Evolutionary conservation across 2,113 vertebrate genomes (phyloP), one percentile per base, ranked within the genome.

Genomic region (Monopterus albus): DNA sequence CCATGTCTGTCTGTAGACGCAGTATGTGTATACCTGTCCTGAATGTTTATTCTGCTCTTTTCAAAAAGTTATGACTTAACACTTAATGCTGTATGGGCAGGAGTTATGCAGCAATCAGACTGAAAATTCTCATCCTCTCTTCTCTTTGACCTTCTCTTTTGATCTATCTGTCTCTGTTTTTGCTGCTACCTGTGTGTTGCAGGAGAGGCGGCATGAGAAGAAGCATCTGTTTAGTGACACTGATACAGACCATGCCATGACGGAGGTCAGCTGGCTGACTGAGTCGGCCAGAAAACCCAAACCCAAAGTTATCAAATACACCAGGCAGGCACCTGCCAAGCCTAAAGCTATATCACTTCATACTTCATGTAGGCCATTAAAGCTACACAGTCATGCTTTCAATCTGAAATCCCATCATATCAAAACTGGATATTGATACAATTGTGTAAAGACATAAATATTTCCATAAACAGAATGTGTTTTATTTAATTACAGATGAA

Each of bases 221-320:
- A 96, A 94, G 76, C 92, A 95, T 82, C 88, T 96, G 51, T 97
- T 98, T 51, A 98, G 95, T 91, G 96, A 98, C 83, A 94, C 93
- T 58, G 96, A 99, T 59, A 92, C 93, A 53, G 96, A 98, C 56
- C 72, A 72, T 17, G 33, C 21, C 66, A 89, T 31, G 73, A 93
- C 75, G 40, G 95, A 97, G 43, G 91, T 96, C 43, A 98, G 96
- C 73, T 98, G 96, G 97, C 85, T 97, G 5, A 93, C 45, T 31
- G 92, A 96, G 50, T 91, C 95, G 1, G 89, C 72, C 64, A 89
- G 75, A 69, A 95, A 92, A 78, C 46, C 93, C 29, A 98, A 96
- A 84, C 87, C 90, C 23, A 93, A 92, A 78, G 77, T 95, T 33
- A 43, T 78, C 46, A 92, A 93, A 76, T 98, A 98, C 60, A 91